phyloP scores from a whole-genome alignment of 2,113 vertebrate genomes.

The Gymnarchus niloticus region DNA sequence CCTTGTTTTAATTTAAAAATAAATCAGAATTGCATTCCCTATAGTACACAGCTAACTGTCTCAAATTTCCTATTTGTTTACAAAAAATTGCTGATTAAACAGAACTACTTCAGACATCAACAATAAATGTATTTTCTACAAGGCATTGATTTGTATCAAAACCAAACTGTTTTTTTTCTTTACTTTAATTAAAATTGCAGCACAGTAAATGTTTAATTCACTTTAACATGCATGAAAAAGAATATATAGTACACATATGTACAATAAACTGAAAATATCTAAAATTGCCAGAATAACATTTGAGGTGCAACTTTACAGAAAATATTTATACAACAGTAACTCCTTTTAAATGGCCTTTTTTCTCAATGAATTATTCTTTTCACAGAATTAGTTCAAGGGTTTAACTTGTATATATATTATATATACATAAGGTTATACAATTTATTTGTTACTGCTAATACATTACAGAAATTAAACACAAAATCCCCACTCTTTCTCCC shows the following conservation, averaged over 20 bases:
- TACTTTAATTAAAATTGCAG: conserved; percentile 70
- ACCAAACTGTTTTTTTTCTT: conserved; percentile 39
- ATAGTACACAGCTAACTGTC: not conserved
- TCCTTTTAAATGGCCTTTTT: conserved; percentile 10
- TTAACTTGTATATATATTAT: conserved; percentile 10
- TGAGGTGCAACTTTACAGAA: conserved; percentile 57
- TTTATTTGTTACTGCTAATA: conserved; percentile 9
- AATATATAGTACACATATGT: conserved; percentile 72
- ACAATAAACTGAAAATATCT: conserved; percentile 36
- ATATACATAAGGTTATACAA: conserved; percentile 3
- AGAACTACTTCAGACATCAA: too few relatives aligned
- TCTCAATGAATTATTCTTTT: conserved; percentile 14
- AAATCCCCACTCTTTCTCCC: not conserved
- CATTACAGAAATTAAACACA: conserved; percentile 1
- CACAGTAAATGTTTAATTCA: conserved; percentile 68
- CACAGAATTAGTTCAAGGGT: conserved; percentile 15
- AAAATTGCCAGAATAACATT: conserved; percentile 57
- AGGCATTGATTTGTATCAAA: too few relatives aligned
- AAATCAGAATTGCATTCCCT: not conserved
- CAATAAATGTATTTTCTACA: not conserved
- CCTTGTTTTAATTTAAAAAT: not conserved
- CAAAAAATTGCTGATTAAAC: too few relatives aligned
- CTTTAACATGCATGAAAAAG: conserved; percentile 75
- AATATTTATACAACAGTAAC: conserved; percentile 49
- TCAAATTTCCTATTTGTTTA: not conserved